Base-by-base conservation (phyloP, 2,113 vertebrate species). In the Struthidea cinerea region DNA sequence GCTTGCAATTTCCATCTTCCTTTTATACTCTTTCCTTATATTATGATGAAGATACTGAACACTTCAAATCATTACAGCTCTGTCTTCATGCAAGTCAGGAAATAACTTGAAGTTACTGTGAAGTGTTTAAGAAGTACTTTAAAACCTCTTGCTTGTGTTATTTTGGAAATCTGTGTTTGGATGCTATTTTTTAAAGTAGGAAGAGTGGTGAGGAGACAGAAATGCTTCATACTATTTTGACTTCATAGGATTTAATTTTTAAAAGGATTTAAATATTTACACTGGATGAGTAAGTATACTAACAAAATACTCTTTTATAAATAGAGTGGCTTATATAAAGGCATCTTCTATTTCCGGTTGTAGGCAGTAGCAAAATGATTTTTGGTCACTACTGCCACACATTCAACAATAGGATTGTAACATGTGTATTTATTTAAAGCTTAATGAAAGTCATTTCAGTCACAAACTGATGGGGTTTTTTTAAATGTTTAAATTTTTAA, bases 241-340 rank as follows among this genome's bases (percentile, higher is more conserved):
- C 57, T 81, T 93, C 23, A 71, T 3, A 63, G 19, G 35, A 70
- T 92, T 67, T 84, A 68, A 60, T 76, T 94, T 95, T 89, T 64
- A 37, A 78, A 91, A 71, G 56, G 33, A 87, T 91, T 89, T 87
- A 77, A 75, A 90, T 89, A 64, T 92, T 94, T 93, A 63, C 80
- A 64, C n/a, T 78, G 84, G 52, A 87, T 42, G 12, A 94, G 44
- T 64, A 88, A 37, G 42, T 63, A 24, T 52, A 59, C n/a, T 56
- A 90, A 76, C 64, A 90, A 63, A 50, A 84, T 44, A 7, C 21
- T 65, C 20, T 42, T 6, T 0, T 81, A 35, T 57, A 87, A 80
- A 47, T 71, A 52, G 42, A 35, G 20, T 59, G 26, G 18, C 21
- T 65, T 81, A 28, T 71, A 42, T 71, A 84, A 89, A 59, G 17